phyloP scores from a whole-genome alignment of 1,140 invertebrate genomes.

The Drosophila chauvacae region DNA sequence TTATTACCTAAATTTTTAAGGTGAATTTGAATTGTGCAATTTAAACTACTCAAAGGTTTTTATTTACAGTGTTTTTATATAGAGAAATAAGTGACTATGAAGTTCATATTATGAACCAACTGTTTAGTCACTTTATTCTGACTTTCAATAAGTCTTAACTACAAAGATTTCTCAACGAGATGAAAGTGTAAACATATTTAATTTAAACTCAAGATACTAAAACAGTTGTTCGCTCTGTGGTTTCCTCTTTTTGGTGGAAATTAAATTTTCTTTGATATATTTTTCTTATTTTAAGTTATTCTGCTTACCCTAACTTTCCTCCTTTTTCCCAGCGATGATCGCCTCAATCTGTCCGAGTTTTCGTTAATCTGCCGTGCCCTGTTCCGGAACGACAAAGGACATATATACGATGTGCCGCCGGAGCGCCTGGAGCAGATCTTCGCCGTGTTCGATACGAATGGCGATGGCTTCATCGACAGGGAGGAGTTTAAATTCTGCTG shows the following conservation, averaged over 20 bases:
- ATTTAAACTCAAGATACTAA: not conserved
- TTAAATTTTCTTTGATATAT: not conserved
- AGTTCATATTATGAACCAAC: too few species aligned
- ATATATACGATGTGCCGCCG: constrained; percentile 91
- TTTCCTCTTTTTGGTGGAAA: not conserved
- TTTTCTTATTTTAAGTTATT: too few species aligned
- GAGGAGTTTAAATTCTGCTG: constrained; percentile 93
- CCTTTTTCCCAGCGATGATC: constrained; percentile 88
- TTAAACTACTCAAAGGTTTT: not conserved
- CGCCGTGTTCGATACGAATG: constrained; percentile 91
- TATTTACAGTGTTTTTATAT: not conserved
- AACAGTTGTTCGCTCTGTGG: too few species aligned
- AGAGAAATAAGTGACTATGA: too few species aligned
- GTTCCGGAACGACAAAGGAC: constrained; percentile 93
- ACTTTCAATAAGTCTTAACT: not conserved
- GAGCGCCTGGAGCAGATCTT: constrained; percentile 91
- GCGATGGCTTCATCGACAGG: constrained; percentile 91
- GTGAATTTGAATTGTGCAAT: not conserved
- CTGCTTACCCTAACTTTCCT: not conserved
- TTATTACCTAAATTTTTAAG: not conserved
- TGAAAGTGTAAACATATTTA: not conserved
- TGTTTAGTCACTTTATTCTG: too few species aligned
- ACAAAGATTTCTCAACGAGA: not conserved
- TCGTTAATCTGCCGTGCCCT: constrained; percentile 92
- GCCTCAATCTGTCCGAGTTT: constrained; percentile 91